Conservation (phyloP, 2,888 invertebrate genomes). For the Drosophila kuntzei region DNA sequence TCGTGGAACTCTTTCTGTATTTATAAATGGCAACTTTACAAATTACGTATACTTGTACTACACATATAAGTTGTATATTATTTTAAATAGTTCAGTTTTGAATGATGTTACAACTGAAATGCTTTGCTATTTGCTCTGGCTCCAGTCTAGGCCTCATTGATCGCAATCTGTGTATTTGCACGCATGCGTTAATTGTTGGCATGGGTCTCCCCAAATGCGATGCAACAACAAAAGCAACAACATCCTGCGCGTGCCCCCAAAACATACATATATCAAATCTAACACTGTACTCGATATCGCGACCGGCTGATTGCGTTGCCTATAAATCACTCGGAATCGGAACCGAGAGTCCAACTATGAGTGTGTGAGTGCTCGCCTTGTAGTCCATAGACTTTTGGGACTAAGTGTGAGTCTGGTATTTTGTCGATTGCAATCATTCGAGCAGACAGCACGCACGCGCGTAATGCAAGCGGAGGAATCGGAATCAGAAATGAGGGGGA, state of each 20-base stretch:
- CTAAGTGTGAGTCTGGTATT: slow-evolving; percentile 48
- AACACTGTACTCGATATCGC: slow-evolving; percentile 72
- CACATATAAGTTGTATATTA: too few relatives aligned
- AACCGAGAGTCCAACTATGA: slow-evolving; percentile 42
- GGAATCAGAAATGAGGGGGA: background rate
- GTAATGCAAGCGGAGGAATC: slow-evolving; percentile 42
- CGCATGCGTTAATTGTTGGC: slow-evolving; percentile 78
- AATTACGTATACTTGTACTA: too few relatives aligned
- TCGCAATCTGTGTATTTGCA: slow-evolving; percentile 66
- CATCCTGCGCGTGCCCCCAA: slow-evolving; percentile 79
- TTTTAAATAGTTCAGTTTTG: background rate
- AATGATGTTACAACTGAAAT: slow-evolving; percentile 1
- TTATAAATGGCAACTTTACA: too few relatives aligned
- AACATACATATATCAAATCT: slow-evolving; percentile 78
- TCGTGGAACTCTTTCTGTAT: too few relatives aligned
- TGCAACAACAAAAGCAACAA: slow-evolving; percentile 42
- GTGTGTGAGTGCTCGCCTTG: slow-evolving; percentile 6
- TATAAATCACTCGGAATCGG: slow-evolving; percentile 73
- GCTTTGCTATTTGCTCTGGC: slow-evolving; percentile 21
- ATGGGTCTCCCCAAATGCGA: slow-evolving; percentile 48
- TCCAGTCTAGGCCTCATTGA: slow-evolving; percentile 42
- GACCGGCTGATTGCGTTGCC: slow-evolving; percentile 70
- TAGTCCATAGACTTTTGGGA: slow-evolving; percentile 28
- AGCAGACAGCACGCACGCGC: slow-evolving; percentile 79
- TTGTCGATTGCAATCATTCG: slow-evolving; percentile 76